phyloP scores from a whole-genome alignment of 2,113 vertebrate genomes.

The Scomber scombrus region DNA sequence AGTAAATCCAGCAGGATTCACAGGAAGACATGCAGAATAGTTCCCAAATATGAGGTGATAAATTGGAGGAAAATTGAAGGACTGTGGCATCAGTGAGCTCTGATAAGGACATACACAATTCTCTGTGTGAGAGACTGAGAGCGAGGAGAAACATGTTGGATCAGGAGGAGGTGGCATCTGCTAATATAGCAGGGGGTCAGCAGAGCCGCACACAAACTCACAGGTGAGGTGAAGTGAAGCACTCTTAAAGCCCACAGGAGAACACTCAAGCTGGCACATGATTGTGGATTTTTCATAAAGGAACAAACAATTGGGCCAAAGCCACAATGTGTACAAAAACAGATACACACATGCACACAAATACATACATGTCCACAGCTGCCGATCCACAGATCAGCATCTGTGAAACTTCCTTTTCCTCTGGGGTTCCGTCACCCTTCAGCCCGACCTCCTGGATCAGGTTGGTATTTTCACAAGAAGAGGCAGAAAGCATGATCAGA shows the following conservation, averaged over 20 bases:
- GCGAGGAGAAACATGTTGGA: constrained; percentile 30
- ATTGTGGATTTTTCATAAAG: background rate
- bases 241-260: constrained; percentile 32
- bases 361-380: constrained; percentile 22
- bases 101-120: constrained; percentile 23
- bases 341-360: background rate
- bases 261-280: constrained; percentile 2
- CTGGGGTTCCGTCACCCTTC: background rate
- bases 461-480: constrained; percentile 45
- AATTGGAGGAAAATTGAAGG: background rate
- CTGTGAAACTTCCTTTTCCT: background rate
- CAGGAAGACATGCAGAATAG: background rate
- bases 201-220: constrained; percentile 28
- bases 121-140: background rate
- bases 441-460: constrained; percentile 34
- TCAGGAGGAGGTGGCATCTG: constrained; percentile 60
- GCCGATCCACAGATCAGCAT: constrained; percentile 12
- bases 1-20: background rate
- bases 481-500: background rate
- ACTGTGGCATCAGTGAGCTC: constrained; percentile 8
- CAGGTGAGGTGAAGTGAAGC: constrained; percentile 24
- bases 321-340: background rate
- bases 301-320: background rate
- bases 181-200: constrained; percentile 48
- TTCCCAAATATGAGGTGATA: background rate